These are phyloP conservation scores for Lasioglossum villosulum DNA, from an alignment of 2,888 invertebrate species.

Conservation along the genomic window DNA sequence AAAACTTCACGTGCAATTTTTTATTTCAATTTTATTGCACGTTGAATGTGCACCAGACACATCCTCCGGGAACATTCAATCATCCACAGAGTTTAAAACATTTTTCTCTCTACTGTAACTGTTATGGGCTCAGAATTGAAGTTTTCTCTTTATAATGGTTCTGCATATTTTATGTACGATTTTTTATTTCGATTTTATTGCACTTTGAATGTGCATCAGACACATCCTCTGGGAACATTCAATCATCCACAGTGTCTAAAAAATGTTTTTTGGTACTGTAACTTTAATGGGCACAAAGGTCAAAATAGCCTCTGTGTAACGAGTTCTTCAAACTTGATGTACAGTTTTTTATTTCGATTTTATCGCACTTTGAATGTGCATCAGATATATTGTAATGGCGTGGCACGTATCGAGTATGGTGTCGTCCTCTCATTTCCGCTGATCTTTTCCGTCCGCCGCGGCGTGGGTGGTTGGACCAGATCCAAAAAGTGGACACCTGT, in stretches of 20 bases:
- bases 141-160: too few species aligned
- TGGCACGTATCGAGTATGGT: neutral
- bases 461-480: neutral
- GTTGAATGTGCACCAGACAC: too few species aligned
- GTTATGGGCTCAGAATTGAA: too few species aligned
- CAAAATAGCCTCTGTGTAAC: too few species aligned
- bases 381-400: neutral
- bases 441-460: neutral
- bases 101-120: too few species aligned
- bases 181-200: too few species aligned
- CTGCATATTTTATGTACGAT: too few species aligned
- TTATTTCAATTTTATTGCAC: neutral
- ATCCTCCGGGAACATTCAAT: too few species aligned
- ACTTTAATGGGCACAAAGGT: neutral
- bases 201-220: too few species aligned
- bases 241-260: neutral
- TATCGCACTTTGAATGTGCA: too few species aligned
- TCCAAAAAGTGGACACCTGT: slow-evolving; percentile 31
- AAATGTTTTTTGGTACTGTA: neutral
- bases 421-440: neutral
- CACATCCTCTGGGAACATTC: neutral
- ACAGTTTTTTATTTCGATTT: neutral
- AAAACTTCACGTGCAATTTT: neutral
- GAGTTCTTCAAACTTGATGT: neutral
- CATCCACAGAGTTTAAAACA: too few species aligned